phyloP scores from a whole-genome alignment of 2,888 invertebrate genomes.

The Cyrtodaria siliqua region DNA sequence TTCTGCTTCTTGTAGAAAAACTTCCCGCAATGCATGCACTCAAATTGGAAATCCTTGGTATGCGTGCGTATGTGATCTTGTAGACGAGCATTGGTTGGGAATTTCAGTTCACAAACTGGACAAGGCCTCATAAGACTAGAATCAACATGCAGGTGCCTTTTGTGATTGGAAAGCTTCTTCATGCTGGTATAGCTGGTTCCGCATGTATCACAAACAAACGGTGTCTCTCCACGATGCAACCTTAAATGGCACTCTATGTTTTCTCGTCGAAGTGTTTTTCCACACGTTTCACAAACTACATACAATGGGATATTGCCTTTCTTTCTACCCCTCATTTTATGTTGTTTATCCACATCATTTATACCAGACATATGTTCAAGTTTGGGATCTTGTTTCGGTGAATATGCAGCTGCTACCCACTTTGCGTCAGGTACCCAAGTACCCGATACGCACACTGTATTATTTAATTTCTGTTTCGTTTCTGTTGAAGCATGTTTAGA shows the following conservation, averaged over 20 bases:
- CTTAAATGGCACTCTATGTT: background rate
- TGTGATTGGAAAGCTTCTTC: background rate
- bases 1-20: background rate
- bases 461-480: too few species aligned
- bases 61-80: background rate
- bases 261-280: background rate
- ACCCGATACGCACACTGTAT: too few species aligned
- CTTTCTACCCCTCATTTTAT: too few species aligned
- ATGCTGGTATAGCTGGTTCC: background rate
- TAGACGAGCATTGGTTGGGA: background rate
- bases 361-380: too few species aligned
- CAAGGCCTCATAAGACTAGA: background rate
- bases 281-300: too few species aligned
- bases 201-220: slow-evolving; percentile 6
- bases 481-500: too few species aligned
- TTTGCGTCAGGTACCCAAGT: too few species aligned
- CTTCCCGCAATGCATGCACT: background rate
- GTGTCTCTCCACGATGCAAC: background rate
- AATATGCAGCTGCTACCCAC: too few species aligned
- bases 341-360: too few species aligned
- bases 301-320: too few species aligned
- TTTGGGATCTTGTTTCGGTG: too few species aligned
- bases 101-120: background rate
- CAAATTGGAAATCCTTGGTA: background rate
- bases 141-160: background rate